Base-by-base conservation (phyloP, 1,140 invertebrate genomes). In the Eupristina koningsbergeri region DNA sequence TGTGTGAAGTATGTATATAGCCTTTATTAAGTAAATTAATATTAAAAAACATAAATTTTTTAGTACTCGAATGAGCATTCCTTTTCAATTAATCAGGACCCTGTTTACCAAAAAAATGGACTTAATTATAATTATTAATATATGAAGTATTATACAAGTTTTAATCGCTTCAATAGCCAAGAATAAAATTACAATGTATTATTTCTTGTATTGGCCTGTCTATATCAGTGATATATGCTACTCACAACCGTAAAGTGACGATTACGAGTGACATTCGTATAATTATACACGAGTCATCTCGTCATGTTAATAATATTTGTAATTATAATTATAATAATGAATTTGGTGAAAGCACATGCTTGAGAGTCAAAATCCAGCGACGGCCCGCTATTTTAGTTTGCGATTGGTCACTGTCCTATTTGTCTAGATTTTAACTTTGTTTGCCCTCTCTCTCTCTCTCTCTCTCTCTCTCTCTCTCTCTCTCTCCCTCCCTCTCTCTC, bases 211-310 rank as follows among this genome's bases (percentile, higher is more conserved):
- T 80, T 45, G 26, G 15, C 69, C n/a, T 39, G 71, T 64, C 45
- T 47, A 74, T 58, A 78, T 63, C 41, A 84, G 77, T 78, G 73
- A 80, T 84, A 76, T 67, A 84, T 80, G 74, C 79, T 85, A 81
- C 79, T 85, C 84, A 85, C 84, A 85, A 85, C 84, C 84, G 79
- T 85, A 69, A 85, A 85, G 84, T 85, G 79, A 81, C 84, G 45
- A 47, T n/a, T 34, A 64, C 64, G 79, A 76, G 73, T n/a, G 77
- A 80, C 77, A 22, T 50, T 69, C 73, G 71, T n/a, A 26, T 26
- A 36, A 53, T 45, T 31, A 22, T 47, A 45, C 7, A 29, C 61
- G 36, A 9, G 64, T 83, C 76, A 53, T 22, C 75, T 61, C 50
- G 26, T 29, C 61, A 17, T 75, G 71, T 78, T 83, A 69, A 31